Conservation (phyloP, 2,113 vertebrate genomes). For the Coreoperca whiteheadi region DNA sequence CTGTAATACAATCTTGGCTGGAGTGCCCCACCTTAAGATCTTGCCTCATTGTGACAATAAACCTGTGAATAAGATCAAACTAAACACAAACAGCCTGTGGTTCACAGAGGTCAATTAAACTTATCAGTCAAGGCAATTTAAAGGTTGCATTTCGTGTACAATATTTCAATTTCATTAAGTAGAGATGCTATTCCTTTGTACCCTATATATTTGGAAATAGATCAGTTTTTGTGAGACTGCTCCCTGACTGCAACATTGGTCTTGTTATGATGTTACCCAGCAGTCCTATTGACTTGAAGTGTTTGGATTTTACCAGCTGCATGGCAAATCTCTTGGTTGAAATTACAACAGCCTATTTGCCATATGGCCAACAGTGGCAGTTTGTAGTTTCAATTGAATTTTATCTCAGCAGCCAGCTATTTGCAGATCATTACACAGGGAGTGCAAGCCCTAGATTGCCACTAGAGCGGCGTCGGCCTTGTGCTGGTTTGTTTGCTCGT, state of each 20-base stretch:
- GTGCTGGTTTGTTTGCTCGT: slow-evolving; percentile 78
- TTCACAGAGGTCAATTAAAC: slow-evolving; percentile 11
- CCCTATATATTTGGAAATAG: background rate
- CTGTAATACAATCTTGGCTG: too few species aligned
- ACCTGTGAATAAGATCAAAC: background rate
- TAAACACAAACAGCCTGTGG: background rate
- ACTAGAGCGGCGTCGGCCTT: slow-evolving; percentile 60
- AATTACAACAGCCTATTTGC: slow-evolving; percentile 71
- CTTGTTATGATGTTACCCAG: slow-evolving; percentile 53
- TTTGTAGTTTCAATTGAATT: slow-evolving; percentile 75
- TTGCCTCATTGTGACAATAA: background rate
- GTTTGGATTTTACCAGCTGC: slow-evolving; percentile 66
- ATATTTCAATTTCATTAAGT: slow-evolving; percentile 30
- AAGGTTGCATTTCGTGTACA: slow-evolving; percentile 12
- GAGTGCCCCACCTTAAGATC: background rate
- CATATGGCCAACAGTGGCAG: slow-evolving; percentile 65
- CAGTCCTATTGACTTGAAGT: slow-evolving; percentile 65
- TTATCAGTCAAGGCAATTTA: slow-evolving; percentile 11
- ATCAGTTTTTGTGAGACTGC: slow-evolving; percentile 5
- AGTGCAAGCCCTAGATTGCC: slow-evolving; percentile 72
- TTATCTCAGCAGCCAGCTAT: slow-evolving; percentile 81
- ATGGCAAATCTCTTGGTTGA: slow-evolving; percentile 57
- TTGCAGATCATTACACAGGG: slow-evolving; percentile 81
- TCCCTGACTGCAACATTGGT: slow-evolving; percentile 48
- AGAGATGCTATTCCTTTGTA: background rate